Base-by-base conservation (phyloP, 2,113 vertebrate genomes). In the Prionailurus viverrinus region DNA sequence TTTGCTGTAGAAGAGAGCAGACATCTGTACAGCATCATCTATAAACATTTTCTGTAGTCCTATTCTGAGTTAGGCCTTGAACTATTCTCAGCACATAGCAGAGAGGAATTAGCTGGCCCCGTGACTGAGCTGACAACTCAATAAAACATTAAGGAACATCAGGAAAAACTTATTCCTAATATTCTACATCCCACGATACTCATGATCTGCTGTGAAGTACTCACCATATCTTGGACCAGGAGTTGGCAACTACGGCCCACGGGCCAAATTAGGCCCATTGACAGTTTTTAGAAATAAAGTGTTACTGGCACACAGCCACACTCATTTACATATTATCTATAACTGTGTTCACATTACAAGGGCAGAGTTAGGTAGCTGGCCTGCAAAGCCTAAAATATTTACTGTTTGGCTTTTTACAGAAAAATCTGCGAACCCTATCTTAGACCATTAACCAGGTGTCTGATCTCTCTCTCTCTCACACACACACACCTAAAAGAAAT, bases 101-200 rank as follows among this genome's bases (percentile, higher is more conserved):
- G 12, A 61, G 19, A 98, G 31, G 21, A 95, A 68, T 86, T 82
- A 95, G 55, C 9, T 58, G 10, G 27, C 93, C 12, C 55, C 84
- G 23, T 51, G 14, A 91, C 4, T 85, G 36, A 81, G n/a, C n/a
- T 89, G n/a, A 91, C 36, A 92, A 80, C 23, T 96, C 61, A 73
- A 69, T 51, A 80, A 97, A 88, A 58, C n/a, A 97, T 71, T 51
- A 85, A 92, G 53, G 63, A 97, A 94, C 5, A 76, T 31, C 27
- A 91, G 41, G 66, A 79, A 92, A 95, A 86, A 66, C 21, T 80
- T 88, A 82, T 48, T 93, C 18, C 68, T 89, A n/a, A 85, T 88
- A 63, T 8, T 71, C 29, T 78, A 10, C 65, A 86, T 93, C 16
- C 6, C 33, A 88, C 84, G 58, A 73, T 69, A 86, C 6, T 51